These are phyloP conservation scores for Dolichoris vasculosae DNA, from an alignment of 1,140 invertebrate species.

Conservation along the genomic window DNA sequence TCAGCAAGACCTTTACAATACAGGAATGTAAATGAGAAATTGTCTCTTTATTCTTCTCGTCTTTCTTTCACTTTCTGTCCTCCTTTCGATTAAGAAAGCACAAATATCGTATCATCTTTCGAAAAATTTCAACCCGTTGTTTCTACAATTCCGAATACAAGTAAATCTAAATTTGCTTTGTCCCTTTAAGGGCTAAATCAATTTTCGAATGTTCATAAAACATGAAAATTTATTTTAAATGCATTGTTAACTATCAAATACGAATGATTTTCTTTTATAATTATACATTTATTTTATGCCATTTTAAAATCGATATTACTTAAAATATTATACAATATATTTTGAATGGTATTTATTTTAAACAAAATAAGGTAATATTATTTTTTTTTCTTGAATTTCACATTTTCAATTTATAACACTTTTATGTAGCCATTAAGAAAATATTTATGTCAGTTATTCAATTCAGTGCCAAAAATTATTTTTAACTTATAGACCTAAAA, in stretches of 20 bases:
- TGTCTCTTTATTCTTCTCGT: background rate
- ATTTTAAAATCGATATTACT: too few species aligned
- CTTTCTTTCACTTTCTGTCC: background rate
- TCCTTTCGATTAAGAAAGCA: background rate
- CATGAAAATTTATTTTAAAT: background rate
- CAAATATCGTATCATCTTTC: background rate
- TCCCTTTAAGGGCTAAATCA: background rate
- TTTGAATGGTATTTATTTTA: too few species aligned
- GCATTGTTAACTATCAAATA: too few species aligned
- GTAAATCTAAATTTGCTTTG: background rate
- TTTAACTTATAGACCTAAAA: constrained; percentile 1
- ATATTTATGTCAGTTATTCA: constrained; percentile 16
- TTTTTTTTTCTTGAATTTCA: too few species aligned
- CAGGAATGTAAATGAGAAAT: constrained; percentile 24
- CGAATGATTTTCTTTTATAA: too few species aligned
- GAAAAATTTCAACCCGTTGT: background rate
- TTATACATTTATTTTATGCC: too few species aligned
- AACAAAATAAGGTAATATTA: too few species aligned
- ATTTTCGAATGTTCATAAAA: background rate
- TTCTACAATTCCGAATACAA: background rate
- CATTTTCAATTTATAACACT: background rate
- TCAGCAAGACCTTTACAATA: background rate
- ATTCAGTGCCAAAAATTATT: background rate
- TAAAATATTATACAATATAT: too few species aligned
- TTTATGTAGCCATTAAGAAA: background rate